phyloP scores from a whole-genome alignment of 37 sponge, comb jelly and placozoan species.

The Tethya wilhelma region DNA sequence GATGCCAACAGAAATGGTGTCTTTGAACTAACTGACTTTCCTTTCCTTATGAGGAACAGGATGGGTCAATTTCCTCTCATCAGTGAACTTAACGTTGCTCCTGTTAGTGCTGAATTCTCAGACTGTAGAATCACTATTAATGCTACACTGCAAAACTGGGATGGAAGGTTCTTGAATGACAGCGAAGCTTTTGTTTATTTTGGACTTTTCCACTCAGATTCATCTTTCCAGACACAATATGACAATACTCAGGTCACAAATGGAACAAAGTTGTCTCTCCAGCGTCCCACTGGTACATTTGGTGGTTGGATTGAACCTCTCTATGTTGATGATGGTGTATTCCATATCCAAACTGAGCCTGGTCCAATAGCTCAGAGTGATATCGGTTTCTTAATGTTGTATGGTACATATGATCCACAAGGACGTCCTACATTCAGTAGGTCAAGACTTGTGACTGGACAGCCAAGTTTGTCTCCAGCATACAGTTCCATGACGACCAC shows the following conservation, averaged over 20 bases:
- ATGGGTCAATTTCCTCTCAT: slow-evolving; percentile 56
- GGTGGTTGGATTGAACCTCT: slow-evolving; percentile 75
- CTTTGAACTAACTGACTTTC: slow-evolving; percentile 46
- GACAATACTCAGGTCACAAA: slow-evolving; percentile 34
- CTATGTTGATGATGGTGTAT: slow-evolving; percentile 57
- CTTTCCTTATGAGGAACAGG: slow-evolving; percentile 31
- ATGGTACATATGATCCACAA: slow-evolving; percentile 5
- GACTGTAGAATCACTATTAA: slow-evolving; percentile 70
- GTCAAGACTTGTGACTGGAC: slow-evolving; percentile 36
- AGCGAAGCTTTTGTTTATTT: slow-evolving; percentile 40
- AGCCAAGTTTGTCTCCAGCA: neutral
- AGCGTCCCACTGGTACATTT: slow-evolving; percentile 29
- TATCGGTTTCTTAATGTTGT: slow-evolving; percentile 55
- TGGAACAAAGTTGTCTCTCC: slow-evolving; percentile 27
- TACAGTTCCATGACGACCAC: slow-evolving; percentile 3
- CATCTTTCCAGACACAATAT: slow-evolving; percentile 50
- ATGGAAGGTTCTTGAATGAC: neutral
- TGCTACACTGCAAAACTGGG: slow-evolving; percentile 39
- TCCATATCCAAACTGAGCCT: slow-evolving; percentile 37
- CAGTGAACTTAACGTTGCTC: slow-evolving; percentile 21
- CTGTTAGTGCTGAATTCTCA: slow-evolving; percentile 52
- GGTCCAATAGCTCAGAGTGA: slow-evolving; percentile 25
- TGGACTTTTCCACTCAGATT: slow-evolving; percentile 46
- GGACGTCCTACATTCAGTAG: neutral
- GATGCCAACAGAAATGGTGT: slow-evolving; percentile 74